phyloP scores from a whole-genome alignment of 2,888 invertebrate genomes.

The Nephrotoma guestfalica region DNA sequence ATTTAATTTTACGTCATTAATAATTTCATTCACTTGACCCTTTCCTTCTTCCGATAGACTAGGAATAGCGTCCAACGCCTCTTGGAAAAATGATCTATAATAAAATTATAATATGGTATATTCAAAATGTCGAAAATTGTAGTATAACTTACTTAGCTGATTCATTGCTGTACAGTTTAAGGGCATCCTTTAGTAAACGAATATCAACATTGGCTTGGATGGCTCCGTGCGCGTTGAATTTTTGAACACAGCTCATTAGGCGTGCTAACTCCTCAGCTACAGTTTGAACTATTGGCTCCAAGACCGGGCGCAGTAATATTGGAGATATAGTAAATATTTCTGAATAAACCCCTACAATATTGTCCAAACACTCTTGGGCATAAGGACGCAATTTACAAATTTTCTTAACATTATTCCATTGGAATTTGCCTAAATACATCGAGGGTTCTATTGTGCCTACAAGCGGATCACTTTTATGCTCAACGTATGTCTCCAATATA shows the following conservation, averaged over 20 bases:
- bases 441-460: conserved; percentile 94
- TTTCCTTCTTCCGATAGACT: conserved; percentile 46
- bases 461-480: conserved; percentile 84
- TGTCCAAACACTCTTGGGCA: conserved; percentile 74
- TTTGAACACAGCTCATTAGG: conserved; percentile 63
- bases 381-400: conserved; percentile 73
- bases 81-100: conserved; percentile 59
- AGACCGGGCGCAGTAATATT: conserved; percentile 54
- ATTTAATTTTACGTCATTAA: conserved; percentile 44
- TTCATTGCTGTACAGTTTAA: conserved; percentile 46
- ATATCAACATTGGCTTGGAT: conserved; percentile 71
- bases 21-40: conserved; percentile 44
- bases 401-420: conserved; percentile 59
- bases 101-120: conserved; percentile 1
- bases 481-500: conserved; percentile 65
- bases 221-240: conserved; percentile 52
- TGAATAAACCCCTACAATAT: conserved; percentile 43
- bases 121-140: neutral
- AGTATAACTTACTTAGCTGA: conserved; percentile 42
- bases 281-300: conserved; percentile 72
- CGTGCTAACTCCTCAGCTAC: conserved; percentile 86
- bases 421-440: conserved; percentile 84
- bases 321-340: conserved; percentile 49
- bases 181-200: conserved; percentile 47
- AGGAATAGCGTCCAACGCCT: conserved; percentile 67